phyloP scores from a whole-genome alignment of 2,113 vertebrate species.

The Lagopus leucura region DNA sequence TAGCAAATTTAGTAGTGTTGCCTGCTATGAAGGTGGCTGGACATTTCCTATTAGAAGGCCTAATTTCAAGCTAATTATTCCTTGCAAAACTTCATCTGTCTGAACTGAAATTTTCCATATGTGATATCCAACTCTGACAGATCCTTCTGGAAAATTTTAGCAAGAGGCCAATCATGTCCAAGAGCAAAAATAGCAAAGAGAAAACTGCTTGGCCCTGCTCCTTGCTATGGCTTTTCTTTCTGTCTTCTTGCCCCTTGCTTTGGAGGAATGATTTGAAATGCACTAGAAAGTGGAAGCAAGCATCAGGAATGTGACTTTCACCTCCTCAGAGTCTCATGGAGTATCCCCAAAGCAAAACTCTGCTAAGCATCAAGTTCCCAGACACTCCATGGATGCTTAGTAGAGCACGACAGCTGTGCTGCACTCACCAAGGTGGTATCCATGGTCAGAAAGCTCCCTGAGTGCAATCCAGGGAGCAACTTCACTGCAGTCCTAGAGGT shows the following conservation, averaged over 20 bases:
- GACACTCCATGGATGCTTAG: not conserved
- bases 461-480: not conserved
- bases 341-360: not conserved
- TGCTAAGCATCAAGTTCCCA: not conserved
- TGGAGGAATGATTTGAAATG: not conserved
- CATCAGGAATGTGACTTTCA: not conserved
- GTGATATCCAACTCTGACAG: not conserved
- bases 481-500: not conserved
- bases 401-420: not conserved
- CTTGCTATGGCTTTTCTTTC: not conserved
- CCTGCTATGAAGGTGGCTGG: not conserved
- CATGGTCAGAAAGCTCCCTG: not conserved
- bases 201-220: not conserved
- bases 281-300: not conserved
- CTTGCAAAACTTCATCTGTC: not conserved
- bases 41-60: not conserved
- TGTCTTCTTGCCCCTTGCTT: not conserved
- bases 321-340: not conserved
- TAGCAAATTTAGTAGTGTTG: not conserved
- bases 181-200: not conserved
- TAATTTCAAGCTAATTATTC: not conserved
- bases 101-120: not conserved
- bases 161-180: not conserved
- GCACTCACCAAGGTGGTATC: not conserved
- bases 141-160: not conserved